Percentiles rank a stretch among this genome's conserved stretches.
Evolutionary conservation across 2,113 vertebrate genomes (phyloP).

Genomic region (Amphiprion ocellaris): DNA sequence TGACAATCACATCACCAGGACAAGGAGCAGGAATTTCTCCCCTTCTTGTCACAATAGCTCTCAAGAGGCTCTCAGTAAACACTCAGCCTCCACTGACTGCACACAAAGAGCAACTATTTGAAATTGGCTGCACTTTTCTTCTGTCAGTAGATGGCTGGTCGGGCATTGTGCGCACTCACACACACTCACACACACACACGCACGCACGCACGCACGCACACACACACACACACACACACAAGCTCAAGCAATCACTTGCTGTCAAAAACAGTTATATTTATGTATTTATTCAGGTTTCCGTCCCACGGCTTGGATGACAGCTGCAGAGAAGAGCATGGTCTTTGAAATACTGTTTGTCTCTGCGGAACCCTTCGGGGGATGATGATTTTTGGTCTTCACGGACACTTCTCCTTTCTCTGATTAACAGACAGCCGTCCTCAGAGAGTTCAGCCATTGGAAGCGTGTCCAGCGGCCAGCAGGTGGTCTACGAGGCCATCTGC

Average conservation of each 20-base stretch:
- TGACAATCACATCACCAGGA: constrained; percentile 69
- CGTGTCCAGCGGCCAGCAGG: constrained; percentile 66
- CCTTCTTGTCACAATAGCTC: constrained; percentile 66
- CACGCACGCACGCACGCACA: neutral
- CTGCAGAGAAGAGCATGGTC: neutral
- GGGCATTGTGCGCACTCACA: neutral
- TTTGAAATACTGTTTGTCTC: constrained; percentile 22
- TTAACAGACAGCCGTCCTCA: constrained; percentile 76
- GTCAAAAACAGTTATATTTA: constrained; percentile 3
- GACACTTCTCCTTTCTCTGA: constrained; percentile 58
- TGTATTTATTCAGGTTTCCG: constrained; percentile 9
- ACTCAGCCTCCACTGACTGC: constrained; percentile 50
- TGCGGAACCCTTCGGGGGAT: neutral
- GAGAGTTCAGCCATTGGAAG: constrained; percentile 66
- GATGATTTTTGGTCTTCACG: constrained; percentile 29
- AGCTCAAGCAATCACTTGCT: constrained; percentile 6
- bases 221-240: neutral
- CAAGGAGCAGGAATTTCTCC: constrained; percentile 74
- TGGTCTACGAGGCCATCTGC: constrained; percentile 77
- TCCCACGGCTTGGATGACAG: neutral
- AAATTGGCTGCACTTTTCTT: constrained; percentile 27
- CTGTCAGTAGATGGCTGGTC: constrained; percentile 2
- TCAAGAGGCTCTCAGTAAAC: constrained; percentile 74
- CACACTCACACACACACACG: neutral
- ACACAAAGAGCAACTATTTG: constrained; percentile 39